A percentile compares a stretch with the other conserved stretches of the same genome.
phyloP scores from a whole-genome alignment of 2,797 vertebrate species.

The Alectoris magna region DNA sequence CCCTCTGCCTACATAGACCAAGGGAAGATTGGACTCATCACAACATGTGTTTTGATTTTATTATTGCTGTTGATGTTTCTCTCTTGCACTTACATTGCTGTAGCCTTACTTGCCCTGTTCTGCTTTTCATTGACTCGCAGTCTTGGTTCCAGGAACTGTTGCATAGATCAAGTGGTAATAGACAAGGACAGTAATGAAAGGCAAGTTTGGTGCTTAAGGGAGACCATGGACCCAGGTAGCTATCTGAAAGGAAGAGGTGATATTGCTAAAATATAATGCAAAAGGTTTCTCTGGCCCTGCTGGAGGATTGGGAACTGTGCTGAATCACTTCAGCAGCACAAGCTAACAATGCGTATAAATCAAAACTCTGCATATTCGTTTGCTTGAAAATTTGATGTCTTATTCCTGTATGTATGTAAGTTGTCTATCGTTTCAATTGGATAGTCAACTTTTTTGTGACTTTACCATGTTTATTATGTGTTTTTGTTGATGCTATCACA shows the following conservation, averaged over 20 bases:
- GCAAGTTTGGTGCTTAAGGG: conserved; percentile 34
- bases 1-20: conserved; percentile 91
- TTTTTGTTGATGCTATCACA: conserved; percentile 56
- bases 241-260: not conserved
- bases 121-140: conserved; percentile 67
- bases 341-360: not conserved
- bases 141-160: conserved; percentile 64
- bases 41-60: conserved; percentile 31
- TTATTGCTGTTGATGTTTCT: conserved; percentile 33
- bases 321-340: not conserved
- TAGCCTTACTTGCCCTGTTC: conserved; percentile 76
- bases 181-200: not conserved
- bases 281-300: not conserved
- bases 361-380: not conserved
- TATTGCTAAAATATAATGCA: not conserved
- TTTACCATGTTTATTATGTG: conserved; percentile 28
- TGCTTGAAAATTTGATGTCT: conserved; percentile 5
- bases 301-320: not conserved
- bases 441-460: not conserved
- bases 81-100: conserved; percentile 75
- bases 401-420: not conserved
- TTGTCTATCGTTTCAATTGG: conserved; percentile 19
- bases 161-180: not conserved
- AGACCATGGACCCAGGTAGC: not conserved
- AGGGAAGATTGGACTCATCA: not conserved